These are phyloP conservation scores for Rutilus rutilus DNA, from an alignment of 2,113 vertebrate species.

Conservation along the genomic window DNA sequence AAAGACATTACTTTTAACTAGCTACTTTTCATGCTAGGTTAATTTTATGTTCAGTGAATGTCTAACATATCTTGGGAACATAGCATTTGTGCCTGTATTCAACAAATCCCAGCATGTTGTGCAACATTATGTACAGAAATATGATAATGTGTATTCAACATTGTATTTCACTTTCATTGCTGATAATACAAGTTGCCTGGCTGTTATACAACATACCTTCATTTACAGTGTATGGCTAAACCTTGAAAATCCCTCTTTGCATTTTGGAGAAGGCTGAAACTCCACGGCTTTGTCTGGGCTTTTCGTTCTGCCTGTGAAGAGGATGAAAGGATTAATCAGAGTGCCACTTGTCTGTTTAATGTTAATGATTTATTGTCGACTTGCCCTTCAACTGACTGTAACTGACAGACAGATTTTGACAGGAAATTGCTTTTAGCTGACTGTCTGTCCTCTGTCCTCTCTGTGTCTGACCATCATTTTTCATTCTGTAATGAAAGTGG, in stretches of 20 bases:
- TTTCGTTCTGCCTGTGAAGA: conserved; percentile 6
- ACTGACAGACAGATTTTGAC: conserved; percentile 60
- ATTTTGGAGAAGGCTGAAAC: neutral
- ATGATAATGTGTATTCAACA: neutral
- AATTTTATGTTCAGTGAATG: neutral
- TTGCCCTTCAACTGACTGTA: conserved; percentile 65
- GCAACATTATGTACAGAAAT: neutral
- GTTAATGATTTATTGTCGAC: conserved; percentile 67
- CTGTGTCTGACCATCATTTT: conserved; percentile 44
- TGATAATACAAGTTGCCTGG: neutral
- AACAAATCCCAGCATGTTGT: neutral
- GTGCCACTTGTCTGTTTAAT: conserved; percentile 51
- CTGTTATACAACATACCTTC: neutral
- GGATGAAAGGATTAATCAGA: conserved; percentile 59
- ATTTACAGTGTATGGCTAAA: neutral
- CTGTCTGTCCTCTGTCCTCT: conserved; percentile 52
- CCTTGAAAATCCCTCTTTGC: neutral
- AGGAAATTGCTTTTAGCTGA: conserved; percentile 58
- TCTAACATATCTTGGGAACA: neutral
- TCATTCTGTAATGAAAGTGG: conserved; percentile 55
- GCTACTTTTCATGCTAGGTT: neutral
- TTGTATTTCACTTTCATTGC: neutral
- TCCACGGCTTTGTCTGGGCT: neutral
- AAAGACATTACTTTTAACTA: neutral
- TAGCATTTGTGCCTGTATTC: neutral